Percentiles rank a stretch among this genome's conserved stretches.
Conservation (phyloP, 1,140 invertebrate genomes). For the Danaus melanippus region DNA sequence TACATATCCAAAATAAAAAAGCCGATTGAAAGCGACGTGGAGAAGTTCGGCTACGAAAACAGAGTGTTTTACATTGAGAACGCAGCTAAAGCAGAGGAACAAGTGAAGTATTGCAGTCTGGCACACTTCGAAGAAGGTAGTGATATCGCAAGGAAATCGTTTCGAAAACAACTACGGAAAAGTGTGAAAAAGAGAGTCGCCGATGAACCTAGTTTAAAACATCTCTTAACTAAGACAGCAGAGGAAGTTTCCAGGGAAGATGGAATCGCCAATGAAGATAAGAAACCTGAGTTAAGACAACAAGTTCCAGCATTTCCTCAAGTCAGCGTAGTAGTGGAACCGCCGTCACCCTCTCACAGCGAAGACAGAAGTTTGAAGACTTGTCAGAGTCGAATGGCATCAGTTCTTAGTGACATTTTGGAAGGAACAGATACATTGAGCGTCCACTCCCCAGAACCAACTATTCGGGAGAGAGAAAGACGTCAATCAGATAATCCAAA, state of each 20-base stretch:
- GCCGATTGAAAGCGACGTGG: conserved; percentile 67
- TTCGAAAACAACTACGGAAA: conserved; percentile 73
- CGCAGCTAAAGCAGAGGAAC: conserved; percentile 70
- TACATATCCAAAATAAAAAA: conserved; percentile 67
- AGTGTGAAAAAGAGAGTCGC: conserved; percentile 54
- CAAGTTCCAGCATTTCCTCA: conserved; percentile 67
- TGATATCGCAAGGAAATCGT: conserved; percentile 83
- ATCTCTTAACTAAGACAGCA: conserved; percentile 47
- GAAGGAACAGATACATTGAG: conserved; percentile 57
- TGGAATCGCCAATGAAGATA: conserved; percentile 27
- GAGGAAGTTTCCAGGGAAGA: conserved; percentile 36
- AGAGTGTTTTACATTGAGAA: conserved; percentile 77
- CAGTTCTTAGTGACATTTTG: conserved; percentile 63
- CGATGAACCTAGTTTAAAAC: conserved; percentile 44
- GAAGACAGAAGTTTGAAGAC: conserved; percentile 65
- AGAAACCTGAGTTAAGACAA: conserved; percentile 19
- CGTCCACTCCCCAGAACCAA: conserved; percentile 57
- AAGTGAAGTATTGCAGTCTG: conserved; percentile 79
- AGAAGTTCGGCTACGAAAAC: conserved; percentile 79
- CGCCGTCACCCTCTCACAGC: conserved; percentile 76
- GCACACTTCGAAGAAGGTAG: conserved; percentile 85
- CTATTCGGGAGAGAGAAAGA: conserved; percentile 49
- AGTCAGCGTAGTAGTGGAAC: conserved; percentile 80
- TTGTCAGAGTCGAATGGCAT: conserved; percentile 53
- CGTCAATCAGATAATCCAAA: conserved; percentile 75